Evolutionary conservation across 2,888 invertebrate genomes (phyloP).

Genomic region (Tinea semifulvella): DNA sequence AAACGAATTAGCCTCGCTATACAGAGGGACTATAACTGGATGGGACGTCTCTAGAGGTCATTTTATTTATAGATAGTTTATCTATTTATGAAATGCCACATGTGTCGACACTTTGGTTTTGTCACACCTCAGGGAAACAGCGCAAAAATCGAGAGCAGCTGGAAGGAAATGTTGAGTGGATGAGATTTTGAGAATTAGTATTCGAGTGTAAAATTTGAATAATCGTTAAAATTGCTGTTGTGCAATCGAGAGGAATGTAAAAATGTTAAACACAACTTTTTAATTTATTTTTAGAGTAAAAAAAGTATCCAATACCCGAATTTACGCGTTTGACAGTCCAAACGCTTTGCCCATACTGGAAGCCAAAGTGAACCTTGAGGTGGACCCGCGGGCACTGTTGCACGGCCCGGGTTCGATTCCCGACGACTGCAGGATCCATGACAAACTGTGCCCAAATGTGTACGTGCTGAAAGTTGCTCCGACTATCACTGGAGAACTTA

Average conservation of each 20-base stretch:
- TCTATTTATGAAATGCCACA: too few relatives aligned
- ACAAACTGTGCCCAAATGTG: conserved; percentile 81
- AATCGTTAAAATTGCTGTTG: not conserved
- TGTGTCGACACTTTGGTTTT: too few relatives aligned
- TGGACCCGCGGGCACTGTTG: conserved; percentile 69
- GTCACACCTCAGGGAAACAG: too few relatives aligned
- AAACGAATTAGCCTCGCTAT: too few relatives aligned
- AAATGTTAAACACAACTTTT: not conserved
- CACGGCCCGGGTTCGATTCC: conserved; percentile 45
- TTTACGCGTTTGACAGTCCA: conserved; percentile 87
- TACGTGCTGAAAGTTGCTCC: conserved; percentile 89
- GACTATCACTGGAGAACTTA: conserved; percentile 84
- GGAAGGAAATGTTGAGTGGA: too few relatives aligned
- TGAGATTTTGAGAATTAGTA: too few relatives aligned
- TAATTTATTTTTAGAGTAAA: conserved; percentile 64
- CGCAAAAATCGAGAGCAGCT: too few relatives aligned
- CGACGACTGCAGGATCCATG: conserved; percentile 75
- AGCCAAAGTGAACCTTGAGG: conserved; percentile 70
- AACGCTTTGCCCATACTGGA: conserved; percentile 84
- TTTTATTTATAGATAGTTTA: too few relatives aligned
- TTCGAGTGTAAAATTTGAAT: too few relatives aligned
- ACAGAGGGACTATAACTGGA: too few relatives aligned
- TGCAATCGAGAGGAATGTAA: too few relatives aligned
- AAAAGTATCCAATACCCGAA: conserved; percentile 77
- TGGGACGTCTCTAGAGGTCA: too few relatives aligned